A percentile compares a stretch with the other conserved stretches of the same genome.
Evolutionary conservation across 2,797 vertebrate species (phyloP).

Genomic region (Chelonia mydas): DNA sequence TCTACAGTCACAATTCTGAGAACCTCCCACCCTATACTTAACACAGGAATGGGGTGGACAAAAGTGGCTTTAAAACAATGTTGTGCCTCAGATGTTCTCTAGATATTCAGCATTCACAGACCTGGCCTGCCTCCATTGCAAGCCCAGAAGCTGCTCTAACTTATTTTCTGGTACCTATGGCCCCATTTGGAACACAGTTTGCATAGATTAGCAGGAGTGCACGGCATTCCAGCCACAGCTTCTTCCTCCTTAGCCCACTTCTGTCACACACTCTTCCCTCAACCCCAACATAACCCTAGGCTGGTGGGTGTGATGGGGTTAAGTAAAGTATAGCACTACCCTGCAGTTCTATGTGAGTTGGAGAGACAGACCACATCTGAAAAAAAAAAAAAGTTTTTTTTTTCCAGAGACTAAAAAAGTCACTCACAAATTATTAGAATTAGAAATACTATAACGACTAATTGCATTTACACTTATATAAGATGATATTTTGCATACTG

Average conservation of each 20-base stretch:
- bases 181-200: neutral
- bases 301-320: neutral
- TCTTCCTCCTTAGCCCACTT: neutral
- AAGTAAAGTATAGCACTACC: fast-evolving
- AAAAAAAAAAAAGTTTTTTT: no score
- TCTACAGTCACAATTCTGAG: neutral
- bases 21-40: neutral
- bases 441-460: neutral
- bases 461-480: fast-evolving
- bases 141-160: fast-evolving
- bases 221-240: neutral
- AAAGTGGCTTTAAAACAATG: slow-evolving; percentile 1
- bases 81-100: neutral
- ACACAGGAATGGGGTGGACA: neutral
- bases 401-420: neutral
- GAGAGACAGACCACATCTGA: neutral
- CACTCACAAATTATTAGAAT: fast-evolving
- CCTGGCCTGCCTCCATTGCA: neutral
- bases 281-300: neutral
- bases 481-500: neutral
- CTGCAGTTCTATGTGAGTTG: fast-evolving
- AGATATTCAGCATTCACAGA: neutral
- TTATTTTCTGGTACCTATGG: neutral
- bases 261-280: fast-evolving
- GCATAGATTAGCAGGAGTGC: neutral